Base-by-base conservation (phyloP, 2,888 invertebrate genomes). In the Nasonovia ribisnigri region DNA sequence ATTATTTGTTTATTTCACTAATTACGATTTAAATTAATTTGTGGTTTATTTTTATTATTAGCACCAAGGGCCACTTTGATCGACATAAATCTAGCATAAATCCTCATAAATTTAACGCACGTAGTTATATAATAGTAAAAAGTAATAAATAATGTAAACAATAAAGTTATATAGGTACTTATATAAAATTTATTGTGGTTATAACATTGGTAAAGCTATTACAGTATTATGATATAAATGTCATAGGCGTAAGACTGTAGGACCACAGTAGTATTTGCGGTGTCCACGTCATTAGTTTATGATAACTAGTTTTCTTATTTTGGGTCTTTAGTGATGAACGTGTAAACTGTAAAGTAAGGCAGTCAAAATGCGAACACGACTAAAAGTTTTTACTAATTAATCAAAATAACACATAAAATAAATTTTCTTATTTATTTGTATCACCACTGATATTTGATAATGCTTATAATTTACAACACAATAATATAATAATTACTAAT, bases 391-490 rank as follows among this genome's bases (percentile, higher is more conserved):
- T 20, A 36, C 42, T 2, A 11, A 36, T 36, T 77, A 36, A 77
- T 3, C 2, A 77, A 36, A 77, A 24, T 6, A 77, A 77, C 36
- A 77, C 8, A 1, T 43, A 46, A 86, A 86, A 43, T 29, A 86
- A 86, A 48, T 29, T 29, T 13, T 86, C 29, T 86, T 86, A 77
- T 86, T 29, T 90, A 90, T 90, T 90, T 77, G 24, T 90, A 77
- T 90, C 48, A 48, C 48, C 29, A 77, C 48, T 77, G n/a, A 90
- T 36, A 77, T 77, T 77, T 77, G n/a, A 90, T 36, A 77, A 90
- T 77, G 42, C 26, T 84, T 42, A 54, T 91, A 54, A 51, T 91
- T 91, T 54, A 54, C 42, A 84, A 84, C 43, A 84, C 20, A 91
- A 43, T 67, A 36, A 0, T 26, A 57, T 3, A 84, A 84, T 84